Evolutionary conservation across 2,888 invertebrate species (phyloP), one percentile per base, ranked within the genome.

Genomic region (Bombylius major): DNA sequence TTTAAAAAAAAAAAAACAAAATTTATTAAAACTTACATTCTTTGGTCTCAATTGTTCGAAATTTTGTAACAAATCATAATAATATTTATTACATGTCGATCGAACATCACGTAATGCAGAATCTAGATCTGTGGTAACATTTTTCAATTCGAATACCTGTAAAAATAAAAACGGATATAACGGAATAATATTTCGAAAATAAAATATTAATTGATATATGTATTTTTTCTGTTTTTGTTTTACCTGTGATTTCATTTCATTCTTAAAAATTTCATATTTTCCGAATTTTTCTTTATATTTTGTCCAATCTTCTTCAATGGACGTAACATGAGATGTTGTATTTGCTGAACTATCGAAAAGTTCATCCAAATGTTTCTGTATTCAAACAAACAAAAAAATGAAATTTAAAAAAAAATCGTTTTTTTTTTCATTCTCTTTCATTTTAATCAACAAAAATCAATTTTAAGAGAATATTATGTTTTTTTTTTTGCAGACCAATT

Each of bases 311-410:
- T 69, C 66, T 62, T 70, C 68, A 53, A 73, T 65, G 4, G 72
- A 71, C 55, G 66, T 65, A 1, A 73, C 69, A 60, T 70, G 72
- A 13, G 72, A 69, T 47, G 70, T 69, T 56, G 70, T 67, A 56
- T 73, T 72, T 54, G 68, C 67, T 54, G 65, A 65, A 44, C 66
- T 66, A 62, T 72, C 72, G 55, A 67, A 62, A 52, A 71, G 62
- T 42, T 67, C 69, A 58, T 70, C 69, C 53, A 72, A 59, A 60
- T 67, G 67, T 36, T 64, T 64, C 71, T 72, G 50, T 5, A 61
- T 60, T 47, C 56, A 52, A 56, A 23, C 5, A 23, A 23, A 33
- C 36, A 53, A 39, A 23, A 23, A 23, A 23, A 23, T 23, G 23
- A 23, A 23, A 23, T 23, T 23, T 23, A 2, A 2, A 23, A 23